Percentiles rank a stretch among this genome's conserved stretches.
phyloP scores from a whole-genome alignment of 2,888 invertebrate genomes.

The Stegophylla sp. region DNA sequence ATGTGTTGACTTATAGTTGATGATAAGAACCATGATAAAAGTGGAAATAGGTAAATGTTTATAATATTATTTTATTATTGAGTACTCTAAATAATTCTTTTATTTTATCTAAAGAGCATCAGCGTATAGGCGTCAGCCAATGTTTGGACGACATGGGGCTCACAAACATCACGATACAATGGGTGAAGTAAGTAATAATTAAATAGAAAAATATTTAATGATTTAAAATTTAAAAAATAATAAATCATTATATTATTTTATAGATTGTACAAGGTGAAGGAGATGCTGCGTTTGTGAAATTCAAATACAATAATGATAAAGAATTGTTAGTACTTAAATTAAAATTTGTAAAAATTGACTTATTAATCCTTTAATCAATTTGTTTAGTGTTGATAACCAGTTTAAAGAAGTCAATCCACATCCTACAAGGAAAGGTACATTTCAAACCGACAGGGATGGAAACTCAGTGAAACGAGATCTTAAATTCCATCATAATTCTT shows the following conservation, averaged over 20 bases:
- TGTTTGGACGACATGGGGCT: conserved; percentile 11
- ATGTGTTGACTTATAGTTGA: neutral
- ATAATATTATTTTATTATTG: neutral
- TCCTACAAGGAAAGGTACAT: neutral
- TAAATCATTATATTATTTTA: neutral
- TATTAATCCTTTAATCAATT: neutral
- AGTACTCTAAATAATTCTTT: neutral
- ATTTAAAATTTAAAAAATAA: neutral
- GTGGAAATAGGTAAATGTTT: neutral
- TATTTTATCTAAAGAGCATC: neutral
- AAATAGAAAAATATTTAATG: too few species aligned
- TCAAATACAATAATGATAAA: conserved; percentile 11
- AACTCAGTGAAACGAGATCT: neutral
- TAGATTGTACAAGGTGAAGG: conserved; percentile 21
- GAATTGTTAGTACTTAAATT: neutral
- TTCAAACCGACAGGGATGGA: neutral
- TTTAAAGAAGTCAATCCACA: conserved; percentile 13
- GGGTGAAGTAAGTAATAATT: conserved; percentile 26
- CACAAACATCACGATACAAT: conserved; percentile 31
- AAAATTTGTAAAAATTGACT: neutral
- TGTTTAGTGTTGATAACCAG: conserved; percentile 8
- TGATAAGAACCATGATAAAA: neutral
- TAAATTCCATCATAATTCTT: neutral
- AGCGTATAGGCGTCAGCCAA: neutral
- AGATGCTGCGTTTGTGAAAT: conserved; percentile 5